Conservation (phyloP, 1,140 invertebrate species). For the Hirudo medicinalis region DNA sequence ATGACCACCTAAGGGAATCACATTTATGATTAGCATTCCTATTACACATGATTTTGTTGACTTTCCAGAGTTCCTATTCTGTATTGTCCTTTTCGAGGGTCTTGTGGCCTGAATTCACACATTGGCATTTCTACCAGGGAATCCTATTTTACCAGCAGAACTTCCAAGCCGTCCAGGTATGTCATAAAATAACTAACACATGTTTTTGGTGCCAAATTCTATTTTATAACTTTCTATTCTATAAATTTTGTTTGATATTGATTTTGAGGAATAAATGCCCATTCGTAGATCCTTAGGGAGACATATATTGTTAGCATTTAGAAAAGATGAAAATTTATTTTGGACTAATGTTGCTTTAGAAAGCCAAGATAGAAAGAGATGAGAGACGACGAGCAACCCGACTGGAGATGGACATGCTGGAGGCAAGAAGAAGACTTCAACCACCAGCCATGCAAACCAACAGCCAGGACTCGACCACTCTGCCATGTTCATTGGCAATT, state of each 20-base stretch:
- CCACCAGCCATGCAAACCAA: not conserved
- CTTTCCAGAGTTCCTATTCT: slow-evolving; percentile 34
- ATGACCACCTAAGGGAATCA: too few relatives aligned
- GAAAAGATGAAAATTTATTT: not conserved
- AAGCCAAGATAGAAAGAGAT: not conserved
- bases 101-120: slow-evolving; percentile 81
- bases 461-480: not conserved
- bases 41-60: too few relatives aligned
- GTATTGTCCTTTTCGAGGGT: slow-evolving; percentile 46
- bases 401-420: not conserved
- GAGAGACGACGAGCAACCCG: not conserved
- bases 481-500: not conserved
- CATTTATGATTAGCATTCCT: too few relatives aligned
- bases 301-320: not conserved
- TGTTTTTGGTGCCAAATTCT: not conserved
- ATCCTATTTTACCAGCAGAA: slow-evolving; percentile 69
- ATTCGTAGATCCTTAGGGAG: not conserved
- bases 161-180: slow-evolving; percentile 32
- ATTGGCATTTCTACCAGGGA: slow-evolving; percentile 73
- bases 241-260: not conserved
- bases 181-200: not conserved
- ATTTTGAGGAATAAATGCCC: not conserved
- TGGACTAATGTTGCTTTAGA: not conserved
- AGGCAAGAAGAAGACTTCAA: not conserved
- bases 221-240: too few relatives aligned